Percentiles rank a stretch among this genome's conserved stretches.
phyloP scores from a whole-genome alignment of 2,113 vertebrate species.

The Tauraco erythrolophus region DNA sequence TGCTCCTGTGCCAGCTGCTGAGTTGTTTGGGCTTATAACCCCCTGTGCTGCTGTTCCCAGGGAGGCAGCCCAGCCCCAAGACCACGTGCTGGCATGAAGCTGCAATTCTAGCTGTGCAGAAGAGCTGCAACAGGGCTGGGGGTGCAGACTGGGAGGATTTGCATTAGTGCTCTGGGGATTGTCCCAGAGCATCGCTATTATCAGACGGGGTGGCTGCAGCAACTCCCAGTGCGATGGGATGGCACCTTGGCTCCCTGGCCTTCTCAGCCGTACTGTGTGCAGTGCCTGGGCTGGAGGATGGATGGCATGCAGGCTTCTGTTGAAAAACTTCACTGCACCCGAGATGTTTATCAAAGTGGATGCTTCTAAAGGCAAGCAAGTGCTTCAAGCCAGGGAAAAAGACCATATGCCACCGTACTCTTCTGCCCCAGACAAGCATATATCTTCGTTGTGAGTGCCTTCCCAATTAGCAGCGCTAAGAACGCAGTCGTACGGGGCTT shows the following conservation, averaged over 20 bases:
- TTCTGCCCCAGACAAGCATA: background rate
- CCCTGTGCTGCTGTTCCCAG: background rate
- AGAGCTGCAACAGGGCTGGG: background rate
- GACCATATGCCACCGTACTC: fast-evolving
- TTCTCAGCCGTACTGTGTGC: background rate
- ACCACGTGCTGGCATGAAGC: background rate
- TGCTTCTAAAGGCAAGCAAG: background rate
- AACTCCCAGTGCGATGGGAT: background rate
- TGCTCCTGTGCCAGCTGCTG: background rate
- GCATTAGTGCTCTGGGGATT: background rate
- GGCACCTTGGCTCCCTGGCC: background rate
- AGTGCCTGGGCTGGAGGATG: background rate
- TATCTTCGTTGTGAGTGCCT: background rate
- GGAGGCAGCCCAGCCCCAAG: background rate
- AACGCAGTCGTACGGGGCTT: background rate
- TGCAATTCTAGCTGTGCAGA: background rate
- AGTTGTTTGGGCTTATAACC: background rate
- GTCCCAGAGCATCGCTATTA: background rate
- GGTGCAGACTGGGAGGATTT: background rate
- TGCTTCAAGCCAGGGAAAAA: background rate
- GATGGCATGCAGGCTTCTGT: background rate
- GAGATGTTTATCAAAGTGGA: background rate
- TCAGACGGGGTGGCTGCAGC: background rate
- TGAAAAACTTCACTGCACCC: background rate
- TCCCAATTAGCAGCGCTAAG: background rate